A percentile compares a stretch with the other conserved stretches of the same genome.
These are phyloP conservation scores for Brachionus rubens DNA, from an alignment of 1,140 invertebrate species.

Conservation along the genomic window DNA sequence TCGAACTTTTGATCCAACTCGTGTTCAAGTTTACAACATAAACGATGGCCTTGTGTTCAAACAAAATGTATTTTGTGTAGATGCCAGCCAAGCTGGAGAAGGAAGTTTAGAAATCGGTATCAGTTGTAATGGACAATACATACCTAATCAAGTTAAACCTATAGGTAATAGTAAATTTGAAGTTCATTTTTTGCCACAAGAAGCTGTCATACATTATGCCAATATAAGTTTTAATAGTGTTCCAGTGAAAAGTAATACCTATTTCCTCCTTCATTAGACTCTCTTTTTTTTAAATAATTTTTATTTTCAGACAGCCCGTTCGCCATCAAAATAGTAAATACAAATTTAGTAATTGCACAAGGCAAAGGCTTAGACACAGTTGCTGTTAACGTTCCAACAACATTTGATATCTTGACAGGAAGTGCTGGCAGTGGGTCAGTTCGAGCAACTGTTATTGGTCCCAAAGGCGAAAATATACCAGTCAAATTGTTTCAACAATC, in stretches of 20 bases:
- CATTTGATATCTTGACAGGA: conserved; percentile 47
- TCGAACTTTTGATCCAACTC: conserved; percentile 81
- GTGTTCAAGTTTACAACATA: conserved; percentile 83
- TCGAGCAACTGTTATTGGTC: neutral
- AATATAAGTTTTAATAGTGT: conserved; percentile 96
- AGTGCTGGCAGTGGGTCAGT: conserved; percentile 42
- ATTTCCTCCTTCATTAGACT: no score
- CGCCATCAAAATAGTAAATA: conserved; percentile 54
- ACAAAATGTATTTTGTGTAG: conserved; percentile 85
- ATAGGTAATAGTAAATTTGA: conserved; percentile 89
- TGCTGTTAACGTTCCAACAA: conserved; percentile 42
- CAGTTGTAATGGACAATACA: conserved; percentile 83
- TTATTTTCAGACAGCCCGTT: conserved; percentile 51
- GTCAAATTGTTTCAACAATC: conserved; percentile 11
- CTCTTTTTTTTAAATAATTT: conserved; percentile 18
- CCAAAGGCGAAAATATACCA: conserved; percentile 34
- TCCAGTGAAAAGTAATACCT: conserved; percentile 74
- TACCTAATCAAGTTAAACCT: conserved; percentile 94
- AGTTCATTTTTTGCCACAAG: conserved; percentile 88
- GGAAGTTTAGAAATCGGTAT: conserved; percentile 96
- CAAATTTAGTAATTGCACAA: conserved; percentile 50
- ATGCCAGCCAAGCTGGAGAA: conserved; percentile 91
- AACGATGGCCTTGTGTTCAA: conserved; percentile 79
- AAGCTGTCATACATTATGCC: conserved; percentile 86
- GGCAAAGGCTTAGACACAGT: conserved; percentile 50